A percentile compares a stretch with the other conserved stretches of the same genome.
Evolutionary conservation across 1,140 invertebrate genomes (phyloP).

Genomic region (Anastrepha ludens): DNA sequence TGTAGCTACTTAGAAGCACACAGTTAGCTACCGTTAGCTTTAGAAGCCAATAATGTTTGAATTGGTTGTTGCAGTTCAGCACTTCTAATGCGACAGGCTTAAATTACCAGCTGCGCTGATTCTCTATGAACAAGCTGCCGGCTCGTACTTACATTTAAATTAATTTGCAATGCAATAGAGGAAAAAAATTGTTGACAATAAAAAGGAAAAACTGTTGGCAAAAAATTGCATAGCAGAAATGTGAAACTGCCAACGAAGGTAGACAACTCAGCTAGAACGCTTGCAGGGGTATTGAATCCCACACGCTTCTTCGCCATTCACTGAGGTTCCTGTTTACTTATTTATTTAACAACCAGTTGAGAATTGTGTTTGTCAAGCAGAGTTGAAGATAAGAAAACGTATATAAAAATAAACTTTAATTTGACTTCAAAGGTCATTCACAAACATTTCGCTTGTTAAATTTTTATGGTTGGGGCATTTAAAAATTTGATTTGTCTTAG

Average conservation of each 20-base stretch:
- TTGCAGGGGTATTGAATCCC: neutral
- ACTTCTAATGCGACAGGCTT: neutral
- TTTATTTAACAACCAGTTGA: neutral
- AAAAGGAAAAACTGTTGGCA: neutral
- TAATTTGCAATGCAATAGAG: slow-evolving; percentile 8
- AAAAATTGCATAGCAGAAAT: slow-evolving; percentile 12
- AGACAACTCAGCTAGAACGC: slow-evolving; percentile 4
- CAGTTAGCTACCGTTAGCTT: slow-evolving; percentile 17
- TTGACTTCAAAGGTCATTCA: slow-evolving; percentile 22
- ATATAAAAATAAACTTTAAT: slow-evolving; percentile 8
- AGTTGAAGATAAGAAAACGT: neutral
- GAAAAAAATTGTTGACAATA: neutral
- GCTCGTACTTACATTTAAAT: neutral
- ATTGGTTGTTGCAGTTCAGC: neutral
- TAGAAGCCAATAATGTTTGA: neutral
- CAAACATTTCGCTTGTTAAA: slow-evolving; percentile 5
- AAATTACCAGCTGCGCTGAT: slow-evolving; percentile 46
- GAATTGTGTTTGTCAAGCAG: neutral
- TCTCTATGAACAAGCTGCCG: neutral
- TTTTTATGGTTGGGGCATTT: neutral
- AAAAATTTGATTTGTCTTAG: neutral
- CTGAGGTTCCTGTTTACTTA: neutral
- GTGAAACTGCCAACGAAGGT: slow-evolving; percentile 8
- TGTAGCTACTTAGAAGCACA: neutral
- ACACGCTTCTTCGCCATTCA: neutral